These are phyloP conservation scores for Bellardia bayeri DNA, from an alignment of 2,888 invertebrate species.

Conservation along the genomic window DNA sequence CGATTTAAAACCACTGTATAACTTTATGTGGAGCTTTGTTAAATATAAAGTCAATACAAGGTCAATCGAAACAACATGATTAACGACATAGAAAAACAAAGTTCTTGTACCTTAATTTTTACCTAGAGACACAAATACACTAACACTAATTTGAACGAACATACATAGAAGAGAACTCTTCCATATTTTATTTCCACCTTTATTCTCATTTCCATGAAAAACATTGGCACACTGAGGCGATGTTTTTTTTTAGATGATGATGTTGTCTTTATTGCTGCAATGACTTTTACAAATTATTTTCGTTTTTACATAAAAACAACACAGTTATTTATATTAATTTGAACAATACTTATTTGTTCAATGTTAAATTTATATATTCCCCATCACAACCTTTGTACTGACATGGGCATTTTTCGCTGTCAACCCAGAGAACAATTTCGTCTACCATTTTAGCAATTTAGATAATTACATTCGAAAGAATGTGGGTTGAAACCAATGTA, in stretches of 20 bases:
- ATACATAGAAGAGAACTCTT: background rate
- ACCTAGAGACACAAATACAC: background rate
- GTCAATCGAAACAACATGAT: too few species aligned
- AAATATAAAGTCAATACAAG: too few species aligned
- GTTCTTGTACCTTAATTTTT: too few species aligned
- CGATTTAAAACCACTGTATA: too few species aligned
- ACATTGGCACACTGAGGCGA: background rate
- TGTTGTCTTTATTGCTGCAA: constrained; percentile 19
- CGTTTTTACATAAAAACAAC: constrained; percentile 1
- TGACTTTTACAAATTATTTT: constrained; percentile 43
- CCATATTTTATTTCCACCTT: constrained; percentile 2
- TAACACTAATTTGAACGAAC: background rate
- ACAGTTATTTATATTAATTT: constrained; percentile 67
- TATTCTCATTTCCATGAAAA: constrained; percentile 21
- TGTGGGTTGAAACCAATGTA: too few species aligned
- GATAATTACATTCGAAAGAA: too few species aligned
- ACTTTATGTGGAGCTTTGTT: too few species aligned
- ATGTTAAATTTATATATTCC: constrained; percentile 31
- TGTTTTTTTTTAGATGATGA: background rate
- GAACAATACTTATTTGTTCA: constrained; percentile 54
- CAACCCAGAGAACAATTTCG: background rate
- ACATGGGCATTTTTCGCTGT: background rate
- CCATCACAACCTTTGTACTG: constrained; percentile 14
- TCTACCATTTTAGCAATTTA: background rate
- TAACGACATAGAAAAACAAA: too few species aligned